phyloP scores from a whole-genome alignment of 2,888 invertebrate species.

The Belgica antarctica region DNA sequence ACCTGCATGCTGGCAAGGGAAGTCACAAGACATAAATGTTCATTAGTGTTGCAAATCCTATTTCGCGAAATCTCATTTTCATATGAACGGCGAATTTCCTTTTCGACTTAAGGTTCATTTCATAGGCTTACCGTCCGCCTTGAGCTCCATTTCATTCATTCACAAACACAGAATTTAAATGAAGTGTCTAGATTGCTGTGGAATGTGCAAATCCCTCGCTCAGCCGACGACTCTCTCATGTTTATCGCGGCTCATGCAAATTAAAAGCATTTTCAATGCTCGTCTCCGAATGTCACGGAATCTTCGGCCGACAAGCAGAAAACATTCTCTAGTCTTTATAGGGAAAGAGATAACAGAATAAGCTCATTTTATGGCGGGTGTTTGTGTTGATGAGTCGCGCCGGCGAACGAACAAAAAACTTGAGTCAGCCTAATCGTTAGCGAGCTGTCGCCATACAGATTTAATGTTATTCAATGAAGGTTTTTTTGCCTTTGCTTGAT shows the following conservation, averaged over 20 bases:
- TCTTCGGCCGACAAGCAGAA: too few species aligned
- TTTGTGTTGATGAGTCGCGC: conserved; percentile 25
- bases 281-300: too few species aligned
- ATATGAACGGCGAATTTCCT: not conserved
- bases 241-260: too few species aligned
- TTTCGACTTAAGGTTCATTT: not conserved
- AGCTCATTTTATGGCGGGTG: conserved; percentile 26
- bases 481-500: conserved; percentile 9
- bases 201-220: too few species aligned
- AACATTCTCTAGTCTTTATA: too few species aligned
- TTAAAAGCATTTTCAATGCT: too few species aligned
- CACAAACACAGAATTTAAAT: too few species aligned
- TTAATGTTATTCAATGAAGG: conserved; percentile 19
- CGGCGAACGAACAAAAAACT: not conserved
- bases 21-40: not conserved
- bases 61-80: not conserved
- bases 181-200: too few species aligned
- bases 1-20: too few species aligned
- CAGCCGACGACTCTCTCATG: too few species aligned
- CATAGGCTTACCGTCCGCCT: not conserved
- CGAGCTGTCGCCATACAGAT: conserved; percentile 32
- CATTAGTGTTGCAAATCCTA: conserved; percentile 22
- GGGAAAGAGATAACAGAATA: conserved; percentile 30
- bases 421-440: not conserved
- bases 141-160: conserved; percentile 3